These are phyloP conservation scores for Drosophila lowei DNA, from an alignment of 1,140 invertebrate genomes.

Conservation along the genomic window DNA sequence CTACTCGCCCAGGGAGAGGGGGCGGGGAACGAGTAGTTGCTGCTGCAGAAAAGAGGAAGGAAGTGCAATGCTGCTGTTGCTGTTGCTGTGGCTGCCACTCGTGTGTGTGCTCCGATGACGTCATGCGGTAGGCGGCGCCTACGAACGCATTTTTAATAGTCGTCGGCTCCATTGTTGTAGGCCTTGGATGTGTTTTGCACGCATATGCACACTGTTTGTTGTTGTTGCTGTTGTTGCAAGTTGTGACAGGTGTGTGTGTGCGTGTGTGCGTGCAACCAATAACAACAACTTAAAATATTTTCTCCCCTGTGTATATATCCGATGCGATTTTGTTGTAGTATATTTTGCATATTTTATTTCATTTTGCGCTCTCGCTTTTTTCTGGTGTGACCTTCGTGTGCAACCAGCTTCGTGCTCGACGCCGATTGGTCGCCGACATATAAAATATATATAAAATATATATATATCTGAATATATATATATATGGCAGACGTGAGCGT, in stretches of 20 bases:
- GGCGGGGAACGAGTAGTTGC: constrained; percentile 13
- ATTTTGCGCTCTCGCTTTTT: constrained; percentile 65
- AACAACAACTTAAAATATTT: constrained; percentile 76
- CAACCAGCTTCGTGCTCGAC: constrained; percentile 67
- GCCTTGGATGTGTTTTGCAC: constrained; percentile 7
- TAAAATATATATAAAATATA: constrained; percentile 58
- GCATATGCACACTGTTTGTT: constrained; percentile 8
- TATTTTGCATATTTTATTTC: constrained; percentile 79
- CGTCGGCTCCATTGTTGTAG: constrained; percentile 19
- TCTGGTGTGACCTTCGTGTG: constrained; percentile 30
- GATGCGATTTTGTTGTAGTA: constrained; percentile 55
- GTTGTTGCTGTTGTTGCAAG: constrained; percentile 50
- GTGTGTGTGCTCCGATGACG: constrained; percentile 37
- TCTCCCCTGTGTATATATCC: constrained; percentile 28
- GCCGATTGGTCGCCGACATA: constrained; percentile 59
- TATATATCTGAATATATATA: constrained; percentile 42
- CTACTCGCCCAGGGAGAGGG: constrained; percentile 13
- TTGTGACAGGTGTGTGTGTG: constrained; percentile 20
- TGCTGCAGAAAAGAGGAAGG: constrained; percentile 52
- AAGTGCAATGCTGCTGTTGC: constrained; percentile 43
- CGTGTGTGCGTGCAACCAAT: constrained; percentile 62
- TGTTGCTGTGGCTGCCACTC: constrained; percentile 8
- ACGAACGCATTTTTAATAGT: constrained; percentile 79
- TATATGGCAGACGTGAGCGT: constrained; percentile 53
- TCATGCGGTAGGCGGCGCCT: constrained; percentile 70